Evolutionary conservation across 2,113 vertebrate species (phyloP), one percentile per base, ranked within the genome.

Genomic region (Sinocyclocheilus anshuiensis): DNA sequence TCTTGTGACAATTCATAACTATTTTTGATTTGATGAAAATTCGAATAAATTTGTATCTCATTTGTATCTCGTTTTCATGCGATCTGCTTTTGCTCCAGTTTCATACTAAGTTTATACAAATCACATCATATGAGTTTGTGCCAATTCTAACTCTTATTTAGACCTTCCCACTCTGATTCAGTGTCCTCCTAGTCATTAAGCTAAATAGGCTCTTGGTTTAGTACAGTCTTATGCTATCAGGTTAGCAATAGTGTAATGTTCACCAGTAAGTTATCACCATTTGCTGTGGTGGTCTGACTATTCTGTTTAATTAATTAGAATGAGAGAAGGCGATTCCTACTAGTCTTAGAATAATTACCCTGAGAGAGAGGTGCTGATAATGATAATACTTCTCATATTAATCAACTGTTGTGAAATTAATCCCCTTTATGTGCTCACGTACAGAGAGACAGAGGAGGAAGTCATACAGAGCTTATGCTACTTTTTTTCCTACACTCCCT

Each of bases 251-350:
- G 72, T 75, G 72, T 45, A 75, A 45, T 39, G 33, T 72, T 72
- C 69, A 75, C 71, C 72, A 75, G 20, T n/a, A 20, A n/a, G 12
- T 48, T 76, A 76, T 24, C 11, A 59, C 29, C 53, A 13, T 20
- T 3, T 0, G 55, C 75, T 18, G n/a, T 80, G 57, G 45, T 50
- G 53, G 81, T 42, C 67, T 29, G 77, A 77, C 15, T 45, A 42
- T 67, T 57, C 59, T 50, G 75, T 71, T 84, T 84, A 86, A 89
- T 84, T 89, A 87, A 87, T 89, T 86, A 77, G 88, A 86, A 69
- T 26, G 8, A 85, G 53, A 86, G 85, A 81, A 75, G 75, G 82
- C 59, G 81, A 88, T 86, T 22, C 76, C 61, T 65, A 77, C 88
- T 77, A 80, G 78, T 71, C 76, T 86, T 81, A 36, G 53, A 76